Conservation (phyloP, 2,113 vertebrate species). For the Elaphurus davidianus region DNA sequence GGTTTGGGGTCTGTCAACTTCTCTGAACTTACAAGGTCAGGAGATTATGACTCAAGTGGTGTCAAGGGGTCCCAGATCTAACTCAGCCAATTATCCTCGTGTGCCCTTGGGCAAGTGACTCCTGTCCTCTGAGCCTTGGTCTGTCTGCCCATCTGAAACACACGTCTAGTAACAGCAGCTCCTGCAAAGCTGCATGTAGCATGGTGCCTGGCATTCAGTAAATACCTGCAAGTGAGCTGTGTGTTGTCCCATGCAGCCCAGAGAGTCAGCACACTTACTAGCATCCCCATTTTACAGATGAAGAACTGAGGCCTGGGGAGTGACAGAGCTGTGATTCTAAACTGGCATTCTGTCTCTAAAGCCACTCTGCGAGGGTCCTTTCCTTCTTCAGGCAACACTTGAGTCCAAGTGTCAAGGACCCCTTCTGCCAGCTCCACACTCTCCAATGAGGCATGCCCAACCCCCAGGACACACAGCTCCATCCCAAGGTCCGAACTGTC, state of each 20-base stretch:
- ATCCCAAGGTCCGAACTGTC: neutral
- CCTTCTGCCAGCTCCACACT: neutral
- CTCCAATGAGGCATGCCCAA: rapidly evolving
- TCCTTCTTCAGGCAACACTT: neutral
- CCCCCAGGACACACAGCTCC: neutral
- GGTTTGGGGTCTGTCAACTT: neutral
- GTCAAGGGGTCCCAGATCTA: neutral
- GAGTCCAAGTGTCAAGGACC: neutral
- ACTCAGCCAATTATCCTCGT: neutral
- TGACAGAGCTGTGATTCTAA: rapidly evolving
- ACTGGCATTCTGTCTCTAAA: too few relatives aligned
- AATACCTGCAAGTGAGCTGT: rapidly evolving
- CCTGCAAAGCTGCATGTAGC: rapidly evolving
- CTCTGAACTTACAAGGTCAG: neutral
- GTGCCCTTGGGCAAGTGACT: neutral
- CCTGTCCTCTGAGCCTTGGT: neutral
- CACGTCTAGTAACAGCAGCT: rapidly evolving
- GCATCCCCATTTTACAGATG: neutral
- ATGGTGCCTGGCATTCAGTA: neutral
- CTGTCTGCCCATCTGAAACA: neutral
- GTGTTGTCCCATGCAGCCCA: neutral
- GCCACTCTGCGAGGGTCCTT: rapidly evolving
- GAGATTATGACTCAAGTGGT: neutral
- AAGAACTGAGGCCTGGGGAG: neutral
- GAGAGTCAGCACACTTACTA: rapidly evolving